A percentile compares a stretch with the other conserved stretches of the same genome.
These are phyloP conservation scores for Eubucco bourcierii DNA, from an alignment of 2,113 vertebrate genomes.

Conservation along the genomic window DNA sequence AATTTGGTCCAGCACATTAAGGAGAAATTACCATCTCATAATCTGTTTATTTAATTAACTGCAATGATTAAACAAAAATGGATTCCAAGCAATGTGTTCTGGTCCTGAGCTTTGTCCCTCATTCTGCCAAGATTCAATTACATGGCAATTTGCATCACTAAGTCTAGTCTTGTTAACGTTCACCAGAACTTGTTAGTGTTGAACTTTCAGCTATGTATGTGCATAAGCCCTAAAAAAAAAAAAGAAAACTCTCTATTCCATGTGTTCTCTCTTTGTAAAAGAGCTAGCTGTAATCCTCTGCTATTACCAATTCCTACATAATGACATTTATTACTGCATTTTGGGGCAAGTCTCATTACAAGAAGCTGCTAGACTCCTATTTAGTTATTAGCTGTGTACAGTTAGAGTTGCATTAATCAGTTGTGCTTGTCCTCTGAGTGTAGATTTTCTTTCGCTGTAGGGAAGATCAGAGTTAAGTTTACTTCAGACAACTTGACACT, in stretches of 20 bases:
- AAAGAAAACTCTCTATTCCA: not conserved
- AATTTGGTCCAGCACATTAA: not conserved
- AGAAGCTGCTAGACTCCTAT: slow-evolving; percentile 46
- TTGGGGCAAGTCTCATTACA: slow-evolving; percentile 36
- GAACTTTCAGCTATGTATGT: not conserved
- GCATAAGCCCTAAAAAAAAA: not conserved
- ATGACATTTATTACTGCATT: slow-evolving; percentile 53
- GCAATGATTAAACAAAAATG: not conserved
- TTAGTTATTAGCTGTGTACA: slow-evolving; percentile 59
- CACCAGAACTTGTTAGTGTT: not conserved
- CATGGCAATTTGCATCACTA: not conserved
- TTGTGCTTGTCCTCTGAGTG: slow-evolving; percentile 45
- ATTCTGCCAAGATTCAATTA: not conserved
- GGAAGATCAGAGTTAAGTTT: not conserved
- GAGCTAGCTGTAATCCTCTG: not conserved
- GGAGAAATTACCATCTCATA: not conserved
- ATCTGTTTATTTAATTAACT: not conserved
- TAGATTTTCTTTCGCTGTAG: slow-evolving; percentile 46
- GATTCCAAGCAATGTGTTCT: not conserved
- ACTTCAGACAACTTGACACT: not conserved
- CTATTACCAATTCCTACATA: slow-evolving; percentile 15
- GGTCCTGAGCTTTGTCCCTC: not conserved
- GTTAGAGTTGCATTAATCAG: slow-evolving; percentile 56
- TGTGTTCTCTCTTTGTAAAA: not conserved
- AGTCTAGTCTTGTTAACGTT: not conserved